A percentile compares a stretch with the other conserved stretches of the same genome.
These are phyloP conservation scores for Drosophila nasuta DNA, from an alignment of 1,140 invertebrate species.

Conservation along the genomic window DNA sequence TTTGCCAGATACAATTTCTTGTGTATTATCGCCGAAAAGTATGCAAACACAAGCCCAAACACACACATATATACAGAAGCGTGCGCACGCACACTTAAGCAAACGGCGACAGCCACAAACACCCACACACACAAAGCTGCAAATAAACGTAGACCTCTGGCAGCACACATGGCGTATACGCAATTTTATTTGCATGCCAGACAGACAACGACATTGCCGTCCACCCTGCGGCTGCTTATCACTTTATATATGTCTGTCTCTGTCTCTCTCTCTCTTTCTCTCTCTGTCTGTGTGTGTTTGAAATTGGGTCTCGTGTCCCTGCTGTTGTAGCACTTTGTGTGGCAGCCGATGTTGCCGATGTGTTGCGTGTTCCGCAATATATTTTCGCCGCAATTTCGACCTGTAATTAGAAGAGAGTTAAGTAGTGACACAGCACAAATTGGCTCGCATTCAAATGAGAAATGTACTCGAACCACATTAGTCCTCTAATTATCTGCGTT, in stretches of 20 bases:
- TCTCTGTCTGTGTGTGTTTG: neutral
- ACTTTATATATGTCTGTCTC: conserved; percentile 47
- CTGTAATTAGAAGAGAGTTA: neutral
- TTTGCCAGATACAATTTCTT: conserved; percentile 76
- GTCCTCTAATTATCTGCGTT: no score
- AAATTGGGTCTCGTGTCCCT: conserved; percentile 24
- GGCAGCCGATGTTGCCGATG: neutral
- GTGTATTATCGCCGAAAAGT: conserved; percentile 73
- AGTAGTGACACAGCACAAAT: neutral
- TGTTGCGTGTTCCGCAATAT: conserved; percentile 10
- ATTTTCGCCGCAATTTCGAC: conserved; percentile 18
- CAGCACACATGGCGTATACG: conserved; percentile 62
- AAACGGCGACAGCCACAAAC: conserved; percentile 27
- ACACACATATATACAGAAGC: conserved; percentile 16
- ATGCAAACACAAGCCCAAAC: conserved; percentile 56
- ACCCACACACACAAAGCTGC: conserved; percentile 28
- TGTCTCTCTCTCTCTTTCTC: neutral
- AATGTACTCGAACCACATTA: neutral
- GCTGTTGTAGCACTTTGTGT: conserved; percentile 17
- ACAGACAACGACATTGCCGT: conserved; percentile 42
- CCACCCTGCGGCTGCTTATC: conserved; percentile 72
- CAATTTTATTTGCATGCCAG: conserved; percentile 75
- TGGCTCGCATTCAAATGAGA: neutral
- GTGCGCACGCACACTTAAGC: conserved; percentile 16
- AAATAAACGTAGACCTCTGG: conserved; percentile 14